phyloP scores from a whole-genome alignment of 2,113 vertebrate genomes.

The Prietella phreatophila region DNA sequence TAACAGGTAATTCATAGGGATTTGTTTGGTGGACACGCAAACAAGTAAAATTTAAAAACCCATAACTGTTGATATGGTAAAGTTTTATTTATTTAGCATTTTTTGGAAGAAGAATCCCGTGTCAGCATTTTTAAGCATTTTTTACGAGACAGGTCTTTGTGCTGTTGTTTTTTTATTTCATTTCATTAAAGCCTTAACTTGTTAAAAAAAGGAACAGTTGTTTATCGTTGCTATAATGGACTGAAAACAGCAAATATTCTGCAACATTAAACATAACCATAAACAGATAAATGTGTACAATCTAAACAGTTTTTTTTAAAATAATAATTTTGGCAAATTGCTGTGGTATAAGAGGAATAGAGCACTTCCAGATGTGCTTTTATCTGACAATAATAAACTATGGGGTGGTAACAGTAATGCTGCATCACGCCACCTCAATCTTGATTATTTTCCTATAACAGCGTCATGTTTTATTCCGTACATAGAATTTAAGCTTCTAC shows the following conservation, averaged over 20 bases:
- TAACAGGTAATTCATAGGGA: background rate
- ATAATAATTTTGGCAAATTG: background rate
- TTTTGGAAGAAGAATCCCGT: background rate
- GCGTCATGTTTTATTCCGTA: background rate
- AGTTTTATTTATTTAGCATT: background rate
- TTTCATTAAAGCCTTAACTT: background rate
- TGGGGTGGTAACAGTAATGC: background rate
- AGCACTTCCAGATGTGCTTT: background rate
- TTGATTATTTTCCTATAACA: background rate
- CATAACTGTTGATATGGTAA: background rate
- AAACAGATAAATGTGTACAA: background rate
- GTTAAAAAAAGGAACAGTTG: background rate
- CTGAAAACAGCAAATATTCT: background rate
- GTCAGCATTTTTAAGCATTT: too few relatives aligned
- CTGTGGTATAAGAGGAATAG: background rate
- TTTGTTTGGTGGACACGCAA: background rate
- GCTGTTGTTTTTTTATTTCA: background rate
- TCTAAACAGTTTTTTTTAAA: too few relatives aligned
- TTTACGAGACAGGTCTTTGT: background rate
- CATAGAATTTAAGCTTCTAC: background rate
- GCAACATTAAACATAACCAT: background rate
- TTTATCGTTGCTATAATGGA: background rate
- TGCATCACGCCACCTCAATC: background rate
- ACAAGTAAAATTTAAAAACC: background rate
- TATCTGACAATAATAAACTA: background rate